A percentile compares a stretch with the other conserved stretches of the same genome.
Conservation (phyloP, 1,140 invertebrate species). For the Drosophila parabipectinata region DNA sequence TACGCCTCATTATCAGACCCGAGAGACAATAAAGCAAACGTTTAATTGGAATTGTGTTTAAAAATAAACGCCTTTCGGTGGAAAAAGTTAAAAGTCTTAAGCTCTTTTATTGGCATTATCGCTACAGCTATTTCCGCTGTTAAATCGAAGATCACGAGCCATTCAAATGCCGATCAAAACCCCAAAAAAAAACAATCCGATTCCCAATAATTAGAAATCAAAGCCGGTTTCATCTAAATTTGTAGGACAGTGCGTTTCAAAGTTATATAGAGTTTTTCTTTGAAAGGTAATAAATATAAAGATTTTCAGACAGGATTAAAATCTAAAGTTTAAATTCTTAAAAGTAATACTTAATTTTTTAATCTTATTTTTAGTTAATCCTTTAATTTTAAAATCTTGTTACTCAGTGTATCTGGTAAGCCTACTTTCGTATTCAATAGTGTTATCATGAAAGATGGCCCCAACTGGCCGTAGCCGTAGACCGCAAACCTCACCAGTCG, state of each 20-base stretch:
- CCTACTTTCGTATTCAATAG: constrained; percentile 80
- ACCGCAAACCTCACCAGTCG: constrained; percentile 30
- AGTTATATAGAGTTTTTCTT: not conserved
- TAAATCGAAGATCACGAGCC: constrained; percentile 73
- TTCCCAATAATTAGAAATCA: constrained; percentile 78
- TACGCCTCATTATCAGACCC: constrained; percentile 34
- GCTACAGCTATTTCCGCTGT: constrained; percentile 77
- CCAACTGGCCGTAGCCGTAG: constrained; percentile 26
- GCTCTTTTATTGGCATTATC: constrained; percentile 75
- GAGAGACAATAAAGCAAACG: constrained; percentile 56
- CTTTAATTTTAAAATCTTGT: constrained; percentile 2
- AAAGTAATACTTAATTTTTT: not conserved
- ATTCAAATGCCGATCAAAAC: constrained; percentile 23
- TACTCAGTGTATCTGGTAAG: constrained; percentile 19
- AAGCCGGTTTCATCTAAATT: constrained; percentile 64
- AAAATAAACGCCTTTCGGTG: constrained; percentile 64
- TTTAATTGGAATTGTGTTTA: constrained; percentile 78
- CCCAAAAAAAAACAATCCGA: constrained; percentile 41
- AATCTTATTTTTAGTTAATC: not conserved
- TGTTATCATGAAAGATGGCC: constrained; percentile 71
- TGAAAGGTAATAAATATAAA: not conserved
- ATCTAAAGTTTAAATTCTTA: not conserved
- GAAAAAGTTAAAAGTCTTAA: constrained; percentile 54
- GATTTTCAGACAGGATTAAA: not conserved
- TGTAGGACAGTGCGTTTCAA: constrained; percentile 20